Evolutionary conservation across 2,888 invertebrate genomes (phyloP).

Genomic region (Cremastinae sp.): DNA sequence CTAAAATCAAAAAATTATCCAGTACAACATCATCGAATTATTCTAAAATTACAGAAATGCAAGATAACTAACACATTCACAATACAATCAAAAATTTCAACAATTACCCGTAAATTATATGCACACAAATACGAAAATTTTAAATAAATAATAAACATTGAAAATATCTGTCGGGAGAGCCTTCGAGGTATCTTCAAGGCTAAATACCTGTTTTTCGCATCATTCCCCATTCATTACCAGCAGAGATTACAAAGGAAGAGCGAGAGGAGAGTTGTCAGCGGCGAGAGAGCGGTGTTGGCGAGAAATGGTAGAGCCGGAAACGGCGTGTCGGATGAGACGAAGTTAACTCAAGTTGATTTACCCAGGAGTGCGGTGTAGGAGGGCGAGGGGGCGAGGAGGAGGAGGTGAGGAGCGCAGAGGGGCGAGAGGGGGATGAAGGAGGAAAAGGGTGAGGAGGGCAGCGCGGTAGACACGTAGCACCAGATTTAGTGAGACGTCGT

Average conservation of each 20-base stretch:
- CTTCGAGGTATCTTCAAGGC: slow-evolving; percentile 2
- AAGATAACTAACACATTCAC: no score
- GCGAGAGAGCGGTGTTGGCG: slow-evolving; percentile 57
- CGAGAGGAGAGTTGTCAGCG: slow-evolving; percentile 68
- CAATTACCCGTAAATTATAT: no score
- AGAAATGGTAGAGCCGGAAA: slow-evolving; percentile 71
- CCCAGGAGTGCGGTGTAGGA: slow-evolving; percentile 66
- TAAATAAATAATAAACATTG: no score
- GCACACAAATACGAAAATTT: no score
- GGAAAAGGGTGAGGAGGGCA: slow-evolving; percentile 56
- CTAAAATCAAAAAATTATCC: no score
- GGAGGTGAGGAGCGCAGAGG: slow-evolving; percentile 49
- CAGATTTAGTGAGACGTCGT: slow-evolving; percentile 79
- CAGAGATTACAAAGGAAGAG: slow-evolving; percentile 14
- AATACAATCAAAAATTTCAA: no score
- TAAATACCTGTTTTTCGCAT: slow-evolving; percentile 24
- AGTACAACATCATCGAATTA: no score
- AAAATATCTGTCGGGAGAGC: no score
- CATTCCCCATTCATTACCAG: slow-evolving; percentile 4
- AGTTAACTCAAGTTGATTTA: slow-evolving; percentile 79
- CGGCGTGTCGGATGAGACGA: slow-evolving; percentile 77
- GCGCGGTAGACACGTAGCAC: slow-evolving; percentile 76
- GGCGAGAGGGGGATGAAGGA: slow-evolving; percentile 8
- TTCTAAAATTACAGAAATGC: no score
- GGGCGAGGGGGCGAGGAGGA: slow-evolving; percentile 52